Percentiles rank a stretch among this genome's conserved stretches.
Conservation (phyloP, 2,888 invertebrate genomes). For the Bombylius major region DNA sequence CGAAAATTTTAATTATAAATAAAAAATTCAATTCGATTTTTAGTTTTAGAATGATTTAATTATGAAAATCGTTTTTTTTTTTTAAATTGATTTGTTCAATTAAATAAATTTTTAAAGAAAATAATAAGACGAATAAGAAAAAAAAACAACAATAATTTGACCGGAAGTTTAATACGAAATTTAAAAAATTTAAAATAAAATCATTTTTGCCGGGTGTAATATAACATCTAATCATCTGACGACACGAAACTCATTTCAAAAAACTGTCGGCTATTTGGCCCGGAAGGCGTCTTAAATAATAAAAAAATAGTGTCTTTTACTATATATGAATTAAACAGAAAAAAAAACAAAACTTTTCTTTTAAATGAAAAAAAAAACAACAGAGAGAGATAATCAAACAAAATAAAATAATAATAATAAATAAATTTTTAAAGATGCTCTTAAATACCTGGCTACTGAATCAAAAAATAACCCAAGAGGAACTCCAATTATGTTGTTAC, state of each 20-base stretch:
- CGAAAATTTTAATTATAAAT: too few relatives aligned
- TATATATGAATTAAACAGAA: too few relatives aligned
- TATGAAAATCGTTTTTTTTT: too few relatives aligned
- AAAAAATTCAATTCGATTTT: too few relatives aligned
- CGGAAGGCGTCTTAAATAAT: constrained; percentile 1
- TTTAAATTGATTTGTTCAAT: too few relatives aligned
- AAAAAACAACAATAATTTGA: not conserved
- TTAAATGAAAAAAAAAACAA: too few relatives aligned
- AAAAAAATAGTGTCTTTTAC: not conserved
- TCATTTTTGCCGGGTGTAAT: not conserved
- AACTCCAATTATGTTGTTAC: constrained; percentile 6
- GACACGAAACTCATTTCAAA: constrained; percentile 7
- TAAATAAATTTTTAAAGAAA: too few relatives aligned
- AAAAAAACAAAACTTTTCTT: too few relatives aligned
- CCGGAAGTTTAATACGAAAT: not conserved
- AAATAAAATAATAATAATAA: not conserved
- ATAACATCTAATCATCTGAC: constrained; percentile 5
- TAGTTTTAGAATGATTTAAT: too few relatives aligned
- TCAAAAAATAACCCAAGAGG: constrained; percentile 3
- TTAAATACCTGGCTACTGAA: constrained; percentile 4
- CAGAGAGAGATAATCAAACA: not conserved
- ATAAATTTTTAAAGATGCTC: not conserved
- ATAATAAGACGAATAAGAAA: too few relatives aligned
- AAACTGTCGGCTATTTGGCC: not conserved
- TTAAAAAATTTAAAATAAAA: not conserved